phyloP scores from a whole-genome alignment of 2,797 vertebrate species.

The Anas georgica region DNA sequence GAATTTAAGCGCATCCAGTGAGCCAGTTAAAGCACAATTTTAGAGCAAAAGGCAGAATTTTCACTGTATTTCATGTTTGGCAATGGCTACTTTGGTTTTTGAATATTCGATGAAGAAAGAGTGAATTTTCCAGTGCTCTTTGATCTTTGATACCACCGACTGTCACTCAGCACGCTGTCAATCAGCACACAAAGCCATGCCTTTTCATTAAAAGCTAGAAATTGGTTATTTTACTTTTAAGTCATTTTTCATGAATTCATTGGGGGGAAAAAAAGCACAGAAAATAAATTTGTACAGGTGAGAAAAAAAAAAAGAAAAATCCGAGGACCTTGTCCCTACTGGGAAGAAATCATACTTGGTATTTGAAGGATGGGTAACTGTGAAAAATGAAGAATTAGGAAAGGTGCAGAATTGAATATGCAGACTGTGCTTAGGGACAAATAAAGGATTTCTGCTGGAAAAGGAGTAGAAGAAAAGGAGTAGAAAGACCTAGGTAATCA shows the following conservation, averaged over 20 bases:
- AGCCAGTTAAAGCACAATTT: background rate
- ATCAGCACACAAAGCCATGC: background rate
- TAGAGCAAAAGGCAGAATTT: background rate
- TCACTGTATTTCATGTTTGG: background rate
- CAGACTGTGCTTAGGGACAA: too few species aligned
- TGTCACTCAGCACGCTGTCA: background rate
- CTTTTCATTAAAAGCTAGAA: background rate
- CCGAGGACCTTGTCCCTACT: too few species aligned
- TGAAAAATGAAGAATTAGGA: background rate
- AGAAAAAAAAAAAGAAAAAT: background rate
- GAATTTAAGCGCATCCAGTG: background rate
- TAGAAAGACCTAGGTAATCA: background rate
- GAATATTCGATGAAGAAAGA: background rate
- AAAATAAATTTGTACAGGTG: background rate
- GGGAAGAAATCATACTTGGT: background rate
- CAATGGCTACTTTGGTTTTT: background rate
- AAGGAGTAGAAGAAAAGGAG: background rate
- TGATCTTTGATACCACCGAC: background rate
- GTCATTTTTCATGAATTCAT: background rate
- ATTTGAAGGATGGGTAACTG: background rate
- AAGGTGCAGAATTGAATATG: background rate
- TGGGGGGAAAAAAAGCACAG: fast-evolving
- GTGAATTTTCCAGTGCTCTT: background rate
- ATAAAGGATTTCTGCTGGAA: background rate
- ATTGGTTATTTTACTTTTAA: background rate